These are phyloP conservation scores for Acrobasis consociella DNA, from an alignment of 2,888 invertebrate genomes.

Conservation along the genomic window DNA sequence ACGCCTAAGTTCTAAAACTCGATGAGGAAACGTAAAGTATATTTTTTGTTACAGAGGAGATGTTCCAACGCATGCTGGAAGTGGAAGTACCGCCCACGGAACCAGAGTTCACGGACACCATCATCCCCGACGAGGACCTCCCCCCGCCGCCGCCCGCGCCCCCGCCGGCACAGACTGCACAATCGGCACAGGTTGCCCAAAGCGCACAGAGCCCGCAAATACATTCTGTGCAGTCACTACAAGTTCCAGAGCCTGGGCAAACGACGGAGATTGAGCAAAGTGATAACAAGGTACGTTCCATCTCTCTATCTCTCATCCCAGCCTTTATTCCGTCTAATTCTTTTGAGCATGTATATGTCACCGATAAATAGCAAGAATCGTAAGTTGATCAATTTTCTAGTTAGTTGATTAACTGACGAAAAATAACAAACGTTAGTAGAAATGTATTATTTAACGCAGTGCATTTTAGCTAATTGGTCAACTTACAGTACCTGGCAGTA, in stretches of 20 bases:
- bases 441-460: no score
- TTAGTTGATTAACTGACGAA: no score
- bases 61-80: conserved; percentile 68
- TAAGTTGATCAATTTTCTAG: no score
- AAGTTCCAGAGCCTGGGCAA: not conserved
- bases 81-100: conserved; percentile 47
- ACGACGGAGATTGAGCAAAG: conserved; percentile 20
- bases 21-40: no score
- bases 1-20: no score
- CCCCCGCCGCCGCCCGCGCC: conserved; percentile 23
- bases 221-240: conserved; percentile 8
- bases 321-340: no score
- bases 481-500: no score
- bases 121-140: conserved; percentile 40
- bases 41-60: conserved; percentile 57
- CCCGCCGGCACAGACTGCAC: not conserved
- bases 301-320: no score
- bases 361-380: no score
- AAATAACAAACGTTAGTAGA: no score
- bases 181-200: not conserved
- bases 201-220: conserved; percentile 1
- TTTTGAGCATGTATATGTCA: no score
- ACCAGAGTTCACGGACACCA: conserved; percentile 43
- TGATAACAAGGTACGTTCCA: conserved; percentile 31
- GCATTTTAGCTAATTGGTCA: no score